These are phyloP conservation scores for Rissa tridactyla DNA, from an alignment of 2,113 vertebrate genomes.

Conservation along the genomic window DNA sequence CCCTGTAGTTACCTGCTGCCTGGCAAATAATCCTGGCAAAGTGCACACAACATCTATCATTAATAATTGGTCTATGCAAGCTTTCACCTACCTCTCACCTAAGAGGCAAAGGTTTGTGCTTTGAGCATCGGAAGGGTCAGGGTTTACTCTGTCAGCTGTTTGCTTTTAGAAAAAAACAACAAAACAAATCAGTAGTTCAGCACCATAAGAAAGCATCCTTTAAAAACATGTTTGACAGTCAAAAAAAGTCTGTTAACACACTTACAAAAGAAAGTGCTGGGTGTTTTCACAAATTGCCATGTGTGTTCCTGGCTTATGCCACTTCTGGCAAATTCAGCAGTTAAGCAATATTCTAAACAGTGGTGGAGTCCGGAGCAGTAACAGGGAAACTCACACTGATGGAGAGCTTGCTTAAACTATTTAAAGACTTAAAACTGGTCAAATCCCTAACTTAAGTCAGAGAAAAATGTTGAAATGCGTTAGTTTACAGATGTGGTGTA, in stretches of 20 bases:
- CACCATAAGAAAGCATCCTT: not conserved
- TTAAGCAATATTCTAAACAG: not conserved
- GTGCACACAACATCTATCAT: accelerated
- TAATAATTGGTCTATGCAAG: not conserved
- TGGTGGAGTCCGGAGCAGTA: not conserved
- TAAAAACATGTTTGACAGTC: not conserved
- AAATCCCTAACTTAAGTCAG: not conserved
- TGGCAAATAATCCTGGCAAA: not conserved
- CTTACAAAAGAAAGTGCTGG: not conserved
- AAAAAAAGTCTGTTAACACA: not conserved
- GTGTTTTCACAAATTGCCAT: not conserved
- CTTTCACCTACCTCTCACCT: not conserved
- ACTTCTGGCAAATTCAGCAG: not conserved
- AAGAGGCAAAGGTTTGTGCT: not conserved
- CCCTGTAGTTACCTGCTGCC: not conserved
- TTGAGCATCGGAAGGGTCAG: not conserved
- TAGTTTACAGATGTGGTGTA: not conserved
- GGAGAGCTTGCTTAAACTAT: not conserved
- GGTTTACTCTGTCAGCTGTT: not conserved
- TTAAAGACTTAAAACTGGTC: not conserved
- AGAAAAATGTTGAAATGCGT: not conserved
- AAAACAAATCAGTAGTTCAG: not conserved
- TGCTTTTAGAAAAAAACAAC: not conserved
- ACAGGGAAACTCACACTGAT: not conserved
- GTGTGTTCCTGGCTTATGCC: not conserved